Conservation (phyloP, 2,797 vertebrate species). For the Pteronotus mesoamericanus region DNA sequence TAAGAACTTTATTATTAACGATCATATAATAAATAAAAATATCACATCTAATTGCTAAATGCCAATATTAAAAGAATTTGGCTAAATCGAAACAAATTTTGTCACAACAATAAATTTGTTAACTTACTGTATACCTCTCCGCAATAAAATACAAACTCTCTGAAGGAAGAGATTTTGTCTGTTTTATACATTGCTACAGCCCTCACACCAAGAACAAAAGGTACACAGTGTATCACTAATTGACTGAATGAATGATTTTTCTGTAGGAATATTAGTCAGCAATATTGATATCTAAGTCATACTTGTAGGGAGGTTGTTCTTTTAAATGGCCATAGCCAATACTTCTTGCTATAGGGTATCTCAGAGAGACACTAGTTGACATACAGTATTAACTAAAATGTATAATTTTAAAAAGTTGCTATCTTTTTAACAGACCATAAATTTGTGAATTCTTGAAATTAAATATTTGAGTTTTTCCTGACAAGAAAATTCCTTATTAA, state of each 20-base stretch:
- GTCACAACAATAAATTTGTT: neutral
- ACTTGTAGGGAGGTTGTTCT: neutral
- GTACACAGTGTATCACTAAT: neutral
- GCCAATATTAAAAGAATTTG: neutral
- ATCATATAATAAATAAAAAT: neutral
- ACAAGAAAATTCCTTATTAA: neutral
- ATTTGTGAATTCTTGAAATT: slow-evolving; percentile 19
- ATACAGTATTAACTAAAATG: slow-evolving; percentile 4
- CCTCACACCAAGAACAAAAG: neutral
- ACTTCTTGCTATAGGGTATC: neutral
- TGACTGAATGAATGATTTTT: neutral
- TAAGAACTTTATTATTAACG: neutral
- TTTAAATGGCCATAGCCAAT: neutral
- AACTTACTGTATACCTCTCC: neutral
- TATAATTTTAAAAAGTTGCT: neutral
- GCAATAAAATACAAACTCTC: slow-evolving; percentile 21
- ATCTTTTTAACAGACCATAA: slow-evolving; percentile 4
- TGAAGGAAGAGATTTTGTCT: neutral
- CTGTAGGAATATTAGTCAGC: neutral
- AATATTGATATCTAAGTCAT: neutral
- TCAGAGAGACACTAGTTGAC: neutral
- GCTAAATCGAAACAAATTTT: neutral
- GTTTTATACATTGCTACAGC: neutral
- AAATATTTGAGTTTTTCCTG: slow-evolving; percentile 11
- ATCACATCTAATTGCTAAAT: neutral